Conservation (phyloP, 2,888 invertebrate genomes). For the Drosophila koepferae region DNA sequence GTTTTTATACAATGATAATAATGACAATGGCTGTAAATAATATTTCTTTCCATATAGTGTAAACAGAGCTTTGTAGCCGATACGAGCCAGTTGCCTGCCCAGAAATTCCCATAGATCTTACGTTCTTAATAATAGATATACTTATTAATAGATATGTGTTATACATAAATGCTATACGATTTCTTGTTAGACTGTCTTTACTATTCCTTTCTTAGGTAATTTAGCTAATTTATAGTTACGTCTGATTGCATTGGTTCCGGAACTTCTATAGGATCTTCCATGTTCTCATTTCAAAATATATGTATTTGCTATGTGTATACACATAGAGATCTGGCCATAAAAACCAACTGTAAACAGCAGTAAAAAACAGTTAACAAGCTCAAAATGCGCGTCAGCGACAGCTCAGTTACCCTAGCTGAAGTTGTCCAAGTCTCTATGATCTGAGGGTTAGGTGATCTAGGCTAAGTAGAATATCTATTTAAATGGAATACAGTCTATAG, state of each 20-base stretch:
- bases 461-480: not conserved
- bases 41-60: not conserved
- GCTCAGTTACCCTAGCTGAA: not conserved
- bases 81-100: not conserved
- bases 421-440: not conserved
- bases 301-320: not conserved
- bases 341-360: slow-evolving; percentile 1
- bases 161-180: too few relatives aligned
- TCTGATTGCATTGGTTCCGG: not conserved
- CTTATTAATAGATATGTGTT: not conserved
- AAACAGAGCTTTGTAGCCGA: not conserved
- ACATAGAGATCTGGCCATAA: not conserved
- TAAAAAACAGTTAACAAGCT: slow-evolving; percentile 6
- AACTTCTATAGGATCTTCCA: slow-evolving; percentile 10
- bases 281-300: not conserved
- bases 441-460: not conserved
- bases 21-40: not conserved
- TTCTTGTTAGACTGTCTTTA: not conserved
- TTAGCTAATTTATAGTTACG: not conserved
- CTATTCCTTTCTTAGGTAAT: too few relatives aligned
- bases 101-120: not conserved
- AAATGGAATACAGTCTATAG: not conserved
- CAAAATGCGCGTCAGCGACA: not conserved
- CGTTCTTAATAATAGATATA: too few relatives aligned
- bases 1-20: not conserved